Evolutionary conservation across 2,113 vertebrate genomes (phyloP).

Genomic region (Sphaerodactylus townsendi): DNA sequence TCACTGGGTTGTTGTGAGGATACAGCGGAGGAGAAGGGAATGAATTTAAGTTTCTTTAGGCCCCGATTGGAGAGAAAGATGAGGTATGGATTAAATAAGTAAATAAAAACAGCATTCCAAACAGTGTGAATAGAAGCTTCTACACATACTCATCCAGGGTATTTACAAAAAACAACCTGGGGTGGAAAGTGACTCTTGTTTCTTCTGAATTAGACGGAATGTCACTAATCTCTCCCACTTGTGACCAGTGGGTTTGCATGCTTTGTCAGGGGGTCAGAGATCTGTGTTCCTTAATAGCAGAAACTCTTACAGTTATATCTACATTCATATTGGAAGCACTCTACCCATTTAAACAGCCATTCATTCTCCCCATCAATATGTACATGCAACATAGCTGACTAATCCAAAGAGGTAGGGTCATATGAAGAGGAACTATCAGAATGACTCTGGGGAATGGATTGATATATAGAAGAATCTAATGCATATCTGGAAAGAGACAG

Average conservation of each 20-base stretch:
- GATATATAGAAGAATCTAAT: not conserved
- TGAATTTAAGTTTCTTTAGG: too few relatives aligned
- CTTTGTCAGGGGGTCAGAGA: not conserved
- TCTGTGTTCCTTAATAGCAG: not conserved
- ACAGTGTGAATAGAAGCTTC: not conserved
- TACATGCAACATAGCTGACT: not conserved
- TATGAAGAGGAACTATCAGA: not conserved
- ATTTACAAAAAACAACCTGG: not conserved
- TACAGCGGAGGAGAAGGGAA: too few relatives aligned
- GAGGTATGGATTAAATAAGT: too few relatives aligned
- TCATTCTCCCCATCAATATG: not conserved
- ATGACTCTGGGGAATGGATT: too few relatives aligned
- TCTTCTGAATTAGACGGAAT: not conserved
- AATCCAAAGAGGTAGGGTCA: not conserved
- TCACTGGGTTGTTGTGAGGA: too few relatives aligned
- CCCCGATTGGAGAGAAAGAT: too few relatives aligned
- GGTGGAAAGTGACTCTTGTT: not conserved
- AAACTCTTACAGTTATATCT: not conserved
- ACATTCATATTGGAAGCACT: not conserved
- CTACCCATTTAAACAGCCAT: not conserved
- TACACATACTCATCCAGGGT: not conserved
- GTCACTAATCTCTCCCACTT: too few relatives aligned
- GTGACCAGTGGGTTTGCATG: not conserved
- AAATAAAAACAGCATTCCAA: too few relatives aligned
- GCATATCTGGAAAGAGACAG: not conserved